Base-by-base conservation (phyloP, 2,797 vertebrate species). In the Dicrostonyx torquatus region DNA sequence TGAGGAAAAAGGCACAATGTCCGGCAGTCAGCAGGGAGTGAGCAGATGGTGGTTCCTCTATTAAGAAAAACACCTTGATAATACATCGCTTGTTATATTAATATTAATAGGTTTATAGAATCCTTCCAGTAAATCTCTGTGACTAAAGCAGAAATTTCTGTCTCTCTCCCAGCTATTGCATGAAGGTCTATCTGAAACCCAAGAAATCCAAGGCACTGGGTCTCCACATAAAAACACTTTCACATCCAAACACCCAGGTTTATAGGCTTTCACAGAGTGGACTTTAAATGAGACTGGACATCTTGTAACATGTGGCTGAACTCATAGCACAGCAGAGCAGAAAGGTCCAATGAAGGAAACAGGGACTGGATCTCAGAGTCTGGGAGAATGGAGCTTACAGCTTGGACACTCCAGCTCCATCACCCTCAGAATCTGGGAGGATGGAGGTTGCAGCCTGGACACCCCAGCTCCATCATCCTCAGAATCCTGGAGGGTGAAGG, bases 211-310 rank as follows among this genome's bases (percentile, higher is more conserved):
- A n/a, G 34, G 55, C n/a, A 83, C 1, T 40, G 14, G 45, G 26
- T 72, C 64, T 94, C 93, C 60, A 91, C 29, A 91, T 24, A 66
- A 76, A 90, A 93, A 75, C 5, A n/a, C 37, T 77, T 48, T 50
- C 83, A 43, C 62, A 75, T 9, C 1, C 45, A 96, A 66, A 70
- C n/a, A 53, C 8, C 2, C 55, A 87, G 15, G 18, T n/a, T 79
- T 89, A 48, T 5, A 26, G 73, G 40, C 11, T 37, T 93, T 40
- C 90, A 76, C 1, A 37, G 2, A 60, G 48, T 29, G 17, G n/a
- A 64, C 64, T 87, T 91, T 50, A 90, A 87, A 55, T 84, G 34
- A 48, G 66, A 82, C 29, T 48, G 24, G 31, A 43, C 12, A 77
- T 73, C n/a, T 34, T 48, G 34, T 8, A n/a, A 58, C 24, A 70